Percentiles rank a stretch among this genome's conserved stretches.
phyloP scores from a whole-genome alignment of 2,113 vertebrate genomes.

The Noctilio leporinus region DNA sequence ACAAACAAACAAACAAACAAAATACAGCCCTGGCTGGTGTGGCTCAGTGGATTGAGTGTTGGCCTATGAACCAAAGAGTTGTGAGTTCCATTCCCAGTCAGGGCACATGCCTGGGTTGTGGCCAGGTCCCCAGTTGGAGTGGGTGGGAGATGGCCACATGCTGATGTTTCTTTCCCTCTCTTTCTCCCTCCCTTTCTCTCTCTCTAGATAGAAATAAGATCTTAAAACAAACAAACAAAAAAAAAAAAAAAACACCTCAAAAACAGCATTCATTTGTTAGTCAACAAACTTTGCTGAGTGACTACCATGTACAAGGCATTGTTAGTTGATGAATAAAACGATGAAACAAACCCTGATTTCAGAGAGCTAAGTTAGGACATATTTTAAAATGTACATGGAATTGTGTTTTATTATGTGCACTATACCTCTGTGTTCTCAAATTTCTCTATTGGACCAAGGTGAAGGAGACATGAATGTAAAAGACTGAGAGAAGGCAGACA shows the following conservation, averaged over 20 bases:
- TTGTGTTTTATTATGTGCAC: neutral
- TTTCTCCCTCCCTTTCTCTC: too few relatives aligned
- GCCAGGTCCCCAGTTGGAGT: too few relatives aligned
- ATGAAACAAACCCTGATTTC: slow-evolving; percentile 4
- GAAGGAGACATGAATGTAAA: neutral
- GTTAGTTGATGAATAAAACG: neutral
- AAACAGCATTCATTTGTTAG: neutral
- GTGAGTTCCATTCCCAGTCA: too few relatives aligned
- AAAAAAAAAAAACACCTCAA: neutral
- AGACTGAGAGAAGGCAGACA: neutral
- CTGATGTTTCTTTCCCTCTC: too few relatives aligned
- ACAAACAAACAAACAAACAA: too few relatives aligned
- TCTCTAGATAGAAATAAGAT: too few relatives aligned
- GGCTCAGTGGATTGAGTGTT: too few relatives aligned
- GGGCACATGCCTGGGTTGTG: too few relatives aligned
- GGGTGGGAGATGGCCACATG: too few relatives aligned
- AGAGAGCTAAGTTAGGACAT: neutral
- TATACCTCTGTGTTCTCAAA: neutral
- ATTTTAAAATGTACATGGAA: neutral
- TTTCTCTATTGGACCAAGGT: neutral
- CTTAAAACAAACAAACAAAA: too few relatives aligned
- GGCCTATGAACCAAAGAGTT: too few relatives aligned
- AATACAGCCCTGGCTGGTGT: too few relatives aligned
- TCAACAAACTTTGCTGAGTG: neutral
- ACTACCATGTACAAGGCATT: neutral